Base-by-base conservation (phyloP, 92 coral and sea anemone genomes). In the Phymanthus crucifer region DNA sequence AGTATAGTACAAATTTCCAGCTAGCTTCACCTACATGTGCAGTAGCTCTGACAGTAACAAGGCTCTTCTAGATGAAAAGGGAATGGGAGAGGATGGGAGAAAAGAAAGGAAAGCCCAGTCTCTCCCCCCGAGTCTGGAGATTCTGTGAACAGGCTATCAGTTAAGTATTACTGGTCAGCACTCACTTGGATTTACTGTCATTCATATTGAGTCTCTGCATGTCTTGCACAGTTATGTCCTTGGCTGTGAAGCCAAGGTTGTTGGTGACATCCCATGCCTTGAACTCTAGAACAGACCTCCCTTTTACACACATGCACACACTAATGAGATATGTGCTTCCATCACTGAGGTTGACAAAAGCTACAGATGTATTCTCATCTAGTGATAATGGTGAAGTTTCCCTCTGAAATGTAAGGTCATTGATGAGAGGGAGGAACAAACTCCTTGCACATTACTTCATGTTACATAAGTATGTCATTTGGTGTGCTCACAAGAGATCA, bases 131-230 rank as follows among this genome's bases (percentile, higher is more conserved):
- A 4, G 7, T 17, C 14, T 43, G 0, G 14, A 43, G 18, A 43
- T 14, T 43, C 13, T 43, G 13, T 43, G 10, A 14, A 43, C 48
- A 43, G 48, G 18, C 13, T 7, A 43, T 43, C 29, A 54, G n/a
- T 24, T 9, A 54, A 54, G 27, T 21, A 61, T 3, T 27, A 61
- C 32, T 24, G 29, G 29, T 61, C 11, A n/a, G n/a, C 1, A 80
- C 84, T 69, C 66, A 94, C 98, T 88, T 94, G 74, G 88, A 89
- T 83, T 95, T 95, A 66, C 93, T 92, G 71, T 95, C 98, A 80
- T 92, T 95, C 8, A 79, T 74, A 14, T 82, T 50, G 5, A 79
- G 84, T 82, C 82, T 88, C 58, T 86, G 91, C 48, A 86, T 58
- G 46, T 95, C 98, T 78, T 95, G 94, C 0, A 86, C 97, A 1